Evolutionary conservation across 53 echinoderm and acorn worm genomes (phyloP), one percentile per base, ranked within the genome.

Genomic region (Echinarachnius parma): DNA sequence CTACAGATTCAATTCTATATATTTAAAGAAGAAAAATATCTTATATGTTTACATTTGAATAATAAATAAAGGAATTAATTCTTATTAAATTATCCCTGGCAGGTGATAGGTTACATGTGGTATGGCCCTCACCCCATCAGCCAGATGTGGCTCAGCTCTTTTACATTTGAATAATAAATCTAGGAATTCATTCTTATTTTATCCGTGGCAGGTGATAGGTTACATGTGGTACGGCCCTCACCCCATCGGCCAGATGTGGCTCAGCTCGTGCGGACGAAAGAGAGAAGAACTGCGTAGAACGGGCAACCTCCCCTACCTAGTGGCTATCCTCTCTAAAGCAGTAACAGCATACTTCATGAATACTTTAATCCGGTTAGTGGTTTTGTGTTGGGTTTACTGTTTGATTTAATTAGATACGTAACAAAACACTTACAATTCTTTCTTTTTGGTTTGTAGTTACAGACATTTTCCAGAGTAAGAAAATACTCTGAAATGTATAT

Each of bases 91-190:
- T n/a, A n/a, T 18, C 31, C 60, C 14, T 64, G 32, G 13, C 52
- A 69, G 70, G 70, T 69, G 52, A 50, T 69, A 10, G 70, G 70
- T 8, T 69, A 53, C 53, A 34, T 53, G 21, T 69, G 70, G 70
- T 69, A 53, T 33, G 70, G 70, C 10, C 70, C 70, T 1, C 50
- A 69, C 37, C 70, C 70, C 0, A 50, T 69, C 23, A 53, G 70
- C 34, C 52, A 53, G 26, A 69, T 69, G 70, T 69, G 70, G 70
- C 34, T 69, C 34, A 31, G 53, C 14, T 53, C 70, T n/a, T n/a
- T n/a, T n/a, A n/a, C n/a, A n/a, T n/a, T n/a, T n/a, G n/a, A 52
- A 52, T 11, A 5, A 26, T 24, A 53, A 14, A 48, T 48, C 20
- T 21, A 48, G 1, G 19, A n/a, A 48, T 21, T 48, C 49, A 19